A percentile compares a stretch with the other conserved stretches of the same genome.
Conservation (phyloP, 2,113 vertebrate species). For the Brienomyrus longianalis region DNA sequence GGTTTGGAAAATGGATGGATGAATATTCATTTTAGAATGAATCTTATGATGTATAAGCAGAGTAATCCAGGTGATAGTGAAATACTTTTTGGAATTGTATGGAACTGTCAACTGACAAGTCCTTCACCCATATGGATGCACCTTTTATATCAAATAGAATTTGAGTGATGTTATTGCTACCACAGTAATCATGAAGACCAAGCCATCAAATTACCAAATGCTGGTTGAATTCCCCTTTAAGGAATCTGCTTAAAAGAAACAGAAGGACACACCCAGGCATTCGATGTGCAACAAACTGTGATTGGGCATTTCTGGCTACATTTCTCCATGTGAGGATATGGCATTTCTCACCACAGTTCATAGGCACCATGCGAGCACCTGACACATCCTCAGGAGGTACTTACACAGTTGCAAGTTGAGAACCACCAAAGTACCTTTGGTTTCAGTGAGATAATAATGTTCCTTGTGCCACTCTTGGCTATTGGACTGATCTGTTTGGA, state of each 20-base stretch:
- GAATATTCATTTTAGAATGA: not conserved
- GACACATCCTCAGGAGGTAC: not conserved
- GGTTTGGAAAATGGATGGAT: too few species aligned
- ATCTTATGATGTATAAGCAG: not conserved
- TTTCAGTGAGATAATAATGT: slow-evolving; percentile 1
- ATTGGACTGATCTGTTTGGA: not conserved
- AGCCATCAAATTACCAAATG: not conserved
- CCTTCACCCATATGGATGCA: not conserved
- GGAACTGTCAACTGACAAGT: not conserved
- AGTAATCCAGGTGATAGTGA: not conserved
- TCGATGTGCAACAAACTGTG: not conserved
- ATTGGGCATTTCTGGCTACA: not conserved
- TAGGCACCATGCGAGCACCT: not conserved
- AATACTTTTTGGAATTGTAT: not conserved
- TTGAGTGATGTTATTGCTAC: not conserved
- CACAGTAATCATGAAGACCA: not conserved
- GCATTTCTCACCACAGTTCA: not conserved
- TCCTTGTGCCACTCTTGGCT: not conserved
- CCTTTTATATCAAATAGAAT: not conserved
- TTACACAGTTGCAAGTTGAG: not conserved
- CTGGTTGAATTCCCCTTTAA: not conserved
- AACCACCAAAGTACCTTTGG: not conserved
- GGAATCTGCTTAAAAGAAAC: not conserved
- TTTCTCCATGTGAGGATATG: not conserved
- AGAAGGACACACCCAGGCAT: not conserved